These are phyloP conservation scores for Ecdyonurus torrentis DNA, from an alignment of 2,888 invertebrate genomes.

Conservation along the genomic window DNA sequence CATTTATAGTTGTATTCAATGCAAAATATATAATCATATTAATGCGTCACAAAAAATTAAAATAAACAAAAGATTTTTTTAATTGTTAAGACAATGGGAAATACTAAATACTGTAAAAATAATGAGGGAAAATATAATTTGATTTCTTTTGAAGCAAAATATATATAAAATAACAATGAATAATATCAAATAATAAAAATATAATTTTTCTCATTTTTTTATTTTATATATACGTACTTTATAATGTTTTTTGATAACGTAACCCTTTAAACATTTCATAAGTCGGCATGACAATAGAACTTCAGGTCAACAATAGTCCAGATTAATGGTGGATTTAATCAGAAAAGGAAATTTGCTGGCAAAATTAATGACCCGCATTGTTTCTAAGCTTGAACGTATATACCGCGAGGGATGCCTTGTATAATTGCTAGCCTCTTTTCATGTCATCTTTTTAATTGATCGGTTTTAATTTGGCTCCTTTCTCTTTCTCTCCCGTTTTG, in stretches of 20 bases:
- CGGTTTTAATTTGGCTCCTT: conserved; percentile 2
- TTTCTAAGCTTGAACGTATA: not conserved
- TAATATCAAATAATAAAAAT: not conserved
- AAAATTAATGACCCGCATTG: conserved; percentile 3
- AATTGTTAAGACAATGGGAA: not conserved
- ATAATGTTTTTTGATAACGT: not conserved
- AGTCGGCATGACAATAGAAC: not conserved
- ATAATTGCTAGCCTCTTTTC: conserved; percentile 2
- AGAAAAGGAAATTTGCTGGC: conserved; percentile 2
- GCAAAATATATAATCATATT: too few species aligned
- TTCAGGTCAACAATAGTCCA: conserved; percentile 1
- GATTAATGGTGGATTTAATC: conserved; percentile 3
- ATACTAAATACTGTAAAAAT: not conserved
- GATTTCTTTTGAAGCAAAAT: not conserved
- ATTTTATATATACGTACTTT: not conserved
- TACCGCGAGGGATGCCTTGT: not conserved
- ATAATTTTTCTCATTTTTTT: not conserved
- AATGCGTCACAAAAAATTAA: too few species aligned
- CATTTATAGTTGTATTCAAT: too few species aligned
- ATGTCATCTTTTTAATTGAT: conserved; percentile 2
- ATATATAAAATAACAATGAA: not conserved
- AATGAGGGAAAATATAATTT: not conserved
- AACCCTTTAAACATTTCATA: not conserved
- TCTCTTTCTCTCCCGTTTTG: not conserved
- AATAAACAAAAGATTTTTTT: too few species aligned